Evolutionary conservation across 2,888 invertebrate genomes (phyloP).

Genomic region (Hecatera dysodea): DNA sequence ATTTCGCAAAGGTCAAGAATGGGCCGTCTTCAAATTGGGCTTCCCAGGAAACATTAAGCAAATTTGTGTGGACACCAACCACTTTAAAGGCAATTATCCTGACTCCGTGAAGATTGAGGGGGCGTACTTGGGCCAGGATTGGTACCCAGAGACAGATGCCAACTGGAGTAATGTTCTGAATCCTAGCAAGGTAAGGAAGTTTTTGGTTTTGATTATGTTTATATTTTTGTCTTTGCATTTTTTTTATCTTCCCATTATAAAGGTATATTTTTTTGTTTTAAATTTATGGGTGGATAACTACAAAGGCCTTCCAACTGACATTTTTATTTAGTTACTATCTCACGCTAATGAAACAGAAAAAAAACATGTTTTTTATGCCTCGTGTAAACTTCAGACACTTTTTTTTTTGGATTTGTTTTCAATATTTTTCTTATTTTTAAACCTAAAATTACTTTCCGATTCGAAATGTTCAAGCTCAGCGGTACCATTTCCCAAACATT

Average conservation of each 20-base stretch:
- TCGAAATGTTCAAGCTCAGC: slow-evolving; percentile 16
- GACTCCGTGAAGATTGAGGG: slow-evolving; percentile 91
- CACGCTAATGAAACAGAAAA: too few relatives aligned
- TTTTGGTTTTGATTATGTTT: slow-evolving; percentile 4
- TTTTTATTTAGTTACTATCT: too few relatives aligned
- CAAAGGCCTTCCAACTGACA: too few relatives aligned
- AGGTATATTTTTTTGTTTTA: neutral
- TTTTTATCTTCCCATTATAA: neutral
- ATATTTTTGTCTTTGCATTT: neutral
- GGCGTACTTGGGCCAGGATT: slow-evolving; percentile 76
- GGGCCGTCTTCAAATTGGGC: slow-evolving; percentile 92
- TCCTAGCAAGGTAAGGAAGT: slow-evolving; percentile 87
- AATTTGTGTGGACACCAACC: slow-evolving; percentile 91
- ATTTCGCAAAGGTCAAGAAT: slow-evolving; percentile 88
- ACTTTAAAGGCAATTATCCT: slow-evolving; percentile 93
- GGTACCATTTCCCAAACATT: slow-evolving; percentile 31
- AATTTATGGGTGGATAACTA: too few relatives aligned
- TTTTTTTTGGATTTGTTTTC: neutral
- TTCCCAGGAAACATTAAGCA: slow-evolving; percentile 86
- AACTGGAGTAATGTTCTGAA: slow-evolving; percentile 88
- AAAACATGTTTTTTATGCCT: too few relatives aligned
- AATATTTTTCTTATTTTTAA: neutral
- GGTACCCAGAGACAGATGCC: slow-evolving; percentile 71
- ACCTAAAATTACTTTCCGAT: slow-evolving; percentile 3
- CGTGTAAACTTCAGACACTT: too few relatives aligned